Evolutionary conservation across 2,888 invertebrate species (phyloP), one percentile per base, ranked within the genome.

Genomic region (Chrysopilus asiliformis): DNA sequence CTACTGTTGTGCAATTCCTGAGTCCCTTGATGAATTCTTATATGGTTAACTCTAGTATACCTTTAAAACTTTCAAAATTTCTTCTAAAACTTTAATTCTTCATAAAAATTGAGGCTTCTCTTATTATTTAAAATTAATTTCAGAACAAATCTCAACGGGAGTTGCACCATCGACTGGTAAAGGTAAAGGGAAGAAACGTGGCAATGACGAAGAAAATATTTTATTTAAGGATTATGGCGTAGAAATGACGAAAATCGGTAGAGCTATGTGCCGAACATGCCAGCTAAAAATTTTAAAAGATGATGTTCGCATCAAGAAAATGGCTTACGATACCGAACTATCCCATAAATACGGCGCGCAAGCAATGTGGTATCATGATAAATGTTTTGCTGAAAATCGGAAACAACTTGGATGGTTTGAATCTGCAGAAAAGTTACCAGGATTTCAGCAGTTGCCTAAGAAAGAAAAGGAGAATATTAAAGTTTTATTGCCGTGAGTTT

Each of bases 311-410:
- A 68, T 93, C 32, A 76, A 82, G 2, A 91, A 87, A 60, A 82
- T 83, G 45, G 86, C 86, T 47, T 90, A 68, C 60, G 84, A 89
- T 40, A 76, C 77, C 32, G 84, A 85, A 49, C 67, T 81, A 14
- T 87, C 82, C 0, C 74, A 71, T 51, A 76, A 76, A 56, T 87
- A 75, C 59, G 90, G 90, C 0, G 90, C 89, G 0, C 72, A 81
- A 50, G 76, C 86, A 39, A 66, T 78, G 34, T 95, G 94, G 94
- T 79, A 94, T 59, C 95, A 95, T 62, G 60, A 90, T 3, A 79
- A 83, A 41, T 95, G 95, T 56, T 95, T 95, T 65, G 77, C 74
- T 1, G 76, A 84, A 52, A 49, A 60, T 2, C 69, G 90, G 25
- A 68, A 71, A 13, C 77, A 80, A 7, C 60, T 91, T 3, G 72